Evolutionary conservation across 2,888 invertebrate species (phyloP).

Genomic region (Seira sanloemensis): DNA sequence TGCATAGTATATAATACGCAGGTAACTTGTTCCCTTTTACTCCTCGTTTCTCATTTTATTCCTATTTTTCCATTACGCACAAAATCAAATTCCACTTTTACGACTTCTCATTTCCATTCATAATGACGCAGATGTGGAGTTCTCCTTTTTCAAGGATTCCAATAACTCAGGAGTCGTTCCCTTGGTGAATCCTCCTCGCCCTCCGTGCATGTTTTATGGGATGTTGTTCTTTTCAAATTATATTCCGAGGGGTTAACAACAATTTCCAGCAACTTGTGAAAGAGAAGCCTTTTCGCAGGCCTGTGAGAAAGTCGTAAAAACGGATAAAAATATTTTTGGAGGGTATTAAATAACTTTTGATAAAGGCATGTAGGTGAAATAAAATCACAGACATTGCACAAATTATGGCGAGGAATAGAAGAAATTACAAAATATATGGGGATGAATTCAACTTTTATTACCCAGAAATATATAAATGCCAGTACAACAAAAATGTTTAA

Average conservation of each 20-base stretch:
- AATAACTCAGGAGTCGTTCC: not conserved
- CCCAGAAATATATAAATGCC: not conserved
- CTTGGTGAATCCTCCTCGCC: not conserved
- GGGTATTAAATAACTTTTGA: not conserved
- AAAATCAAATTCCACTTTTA: constrained; percentile 30
- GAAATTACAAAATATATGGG: not conserved
- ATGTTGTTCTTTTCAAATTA: too few species aligned
- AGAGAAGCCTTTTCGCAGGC: not conserved
- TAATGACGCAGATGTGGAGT: constrained; percentile 14
- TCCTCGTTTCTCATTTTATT: not conserved
- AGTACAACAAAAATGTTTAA: not conserved
- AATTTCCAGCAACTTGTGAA: not conserved
- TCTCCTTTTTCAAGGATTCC: constrained; percentile 8
- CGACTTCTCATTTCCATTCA: constrained; percentile 27
- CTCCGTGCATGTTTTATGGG: too few species aligned
- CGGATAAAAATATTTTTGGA: not conserved
- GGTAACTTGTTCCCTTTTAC: constrained; percentile 12
- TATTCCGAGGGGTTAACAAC: too few species aligned
- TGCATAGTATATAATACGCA: too few species aligned
- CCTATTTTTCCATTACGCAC: not conserved
- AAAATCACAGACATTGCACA: not conserved
- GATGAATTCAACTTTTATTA: not conserved
- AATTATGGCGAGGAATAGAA: not conserved
- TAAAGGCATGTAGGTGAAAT: not conserved
- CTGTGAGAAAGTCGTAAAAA: constrained; percentile 7